Conservation (phyloP, 2,888 invertebrate species). For the Ctena decussata region DNA sequence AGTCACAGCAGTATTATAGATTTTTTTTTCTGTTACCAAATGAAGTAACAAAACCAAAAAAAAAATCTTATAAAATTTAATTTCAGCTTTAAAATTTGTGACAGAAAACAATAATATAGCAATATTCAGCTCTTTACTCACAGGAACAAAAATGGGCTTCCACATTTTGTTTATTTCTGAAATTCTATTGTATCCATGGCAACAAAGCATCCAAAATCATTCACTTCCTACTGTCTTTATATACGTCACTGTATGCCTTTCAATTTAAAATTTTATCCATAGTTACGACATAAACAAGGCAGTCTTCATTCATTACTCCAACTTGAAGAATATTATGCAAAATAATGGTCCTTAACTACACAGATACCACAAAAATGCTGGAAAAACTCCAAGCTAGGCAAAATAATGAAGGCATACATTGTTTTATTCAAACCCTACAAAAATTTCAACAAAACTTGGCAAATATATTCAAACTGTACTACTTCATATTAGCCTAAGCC, state of each 20-base stretch:
- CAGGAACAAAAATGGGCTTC: constrained; percentile 56
- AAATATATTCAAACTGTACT: not conserved
- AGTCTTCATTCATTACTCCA: not conserved
- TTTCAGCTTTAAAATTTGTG: too few relatives aligned
- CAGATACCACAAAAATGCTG: constrained; percentile 33
- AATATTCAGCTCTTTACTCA: constrained; percentile 34
- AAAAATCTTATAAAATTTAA: too few relatives aligned
- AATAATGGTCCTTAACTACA: constrained; percentile 45
- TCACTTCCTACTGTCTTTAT: not conserved
- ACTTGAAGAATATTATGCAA: not conserved
- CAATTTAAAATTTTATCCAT: constrained; percentile 31
- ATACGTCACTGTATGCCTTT: not conserved
- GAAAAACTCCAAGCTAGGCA: constrained; percentile 45
- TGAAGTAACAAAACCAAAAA: too few relatives aligned
- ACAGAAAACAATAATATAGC: not conserved
- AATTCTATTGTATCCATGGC: not conserved
- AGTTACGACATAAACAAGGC: constrained; percentile 21
- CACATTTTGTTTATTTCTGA: constrained; percentile 42
- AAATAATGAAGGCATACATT: not conserved
- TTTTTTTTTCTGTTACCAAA: too few relatives aligned
- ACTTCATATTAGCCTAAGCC: not conserved
- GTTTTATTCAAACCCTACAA: not conserved
- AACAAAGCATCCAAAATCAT: not conserved
- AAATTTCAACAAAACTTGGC: constrained; percentile 1
- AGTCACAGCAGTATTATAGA: too few relatives aligned